Evolutionary conservation across 2,888 invertebrate species (phyloP), one percentile per base, ranked within the genome.

Genomic region (Dusona sp.): DNA sequence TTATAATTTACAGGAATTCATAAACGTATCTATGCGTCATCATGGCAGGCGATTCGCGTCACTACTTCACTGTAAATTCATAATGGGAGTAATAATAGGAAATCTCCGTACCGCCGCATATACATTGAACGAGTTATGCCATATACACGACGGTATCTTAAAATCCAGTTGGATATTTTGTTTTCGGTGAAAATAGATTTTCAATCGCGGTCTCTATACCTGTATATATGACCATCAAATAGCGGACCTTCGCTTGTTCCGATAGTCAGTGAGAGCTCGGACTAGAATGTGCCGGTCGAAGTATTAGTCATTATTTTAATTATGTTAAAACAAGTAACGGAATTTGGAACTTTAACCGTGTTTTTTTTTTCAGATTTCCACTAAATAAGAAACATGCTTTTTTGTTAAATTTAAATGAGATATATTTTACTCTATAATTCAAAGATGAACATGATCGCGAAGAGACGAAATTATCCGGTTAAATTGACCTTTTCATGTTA

Each of bases 401-500:
- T 64, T 33, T 64, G 1, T 33, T 19, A 8, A 16, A 2, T 33
- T 33, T 22, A 67, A 57, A 57, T 57, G 57, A 4, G 4, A 25
- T 13, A 25, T 57, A 6, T 4, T 29, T 16, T 25, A 29, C 16
- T 61, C 16, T 6, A 61, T 61, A 29, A 67, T 70, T 70, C 70
- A 45, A 48, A 48, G 19, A 16, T 29, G 48, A 48, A 45, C 11
- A 33, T 42, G 51, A 33, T 54, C 72, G 36, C n/a, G n/a, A 22
- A 25, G 7, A 6, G 33, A 57, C 57, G 4, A 57, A 57, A 74
- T 74, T 38, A 38, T 33, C 36, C 73, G 73, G 36, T 74, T 74
- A 38, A 54, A 57, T 74, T 74, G 38, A 74, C 36, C 57, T 57
- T 74, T 74, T 54, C 57, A 25, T 16, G 72, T 73, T 38, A 54